These are phyloP conservation scores for Ailuropoda melanoleuca DNA, from an alignment of 2,113 vertebrate genomes.

Conservation along the genomic window DNA sequence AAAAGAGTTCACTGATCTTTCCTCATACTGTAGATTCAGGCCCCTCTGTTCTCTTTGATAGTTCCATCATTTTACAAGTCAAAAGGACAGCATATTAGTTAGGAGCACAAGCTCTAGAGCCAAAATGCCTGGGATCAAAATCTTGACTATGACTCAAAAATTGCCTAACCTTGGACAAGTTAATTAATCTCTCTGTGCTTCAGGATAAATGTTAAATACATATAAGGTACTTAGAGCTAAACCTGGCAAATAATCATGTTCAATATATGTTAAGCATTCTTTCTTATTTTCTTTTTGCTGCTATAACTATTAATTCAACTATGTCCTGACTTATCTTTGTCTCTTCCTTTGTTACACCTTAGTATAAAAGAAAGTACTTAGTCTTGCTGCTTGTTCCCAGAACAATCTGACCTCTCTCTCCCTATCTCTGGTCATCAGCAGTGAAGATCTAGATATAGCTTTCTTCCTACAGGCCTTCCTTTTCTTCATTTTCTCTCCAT, in stretches of 20 bases:
- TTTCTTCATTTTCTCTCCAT: constrained; percentile 5
- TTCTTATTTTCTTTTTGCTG: not conserved
- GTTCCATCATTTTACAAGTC: not conserved
- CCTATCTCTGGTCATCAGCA: not conserved
- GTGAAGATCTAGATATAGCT: not conserved
- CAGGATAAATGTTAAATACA: not conserved
- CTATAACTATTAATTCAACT: not conserved
- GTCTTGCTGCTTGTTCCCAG: not conserved
- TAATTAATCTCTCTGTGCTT: constrained; percentile 31
- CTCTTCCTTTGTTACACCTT: not conserved
- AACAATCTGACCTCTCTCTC: constrained; percentile 6
- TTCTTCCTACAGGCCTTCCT: not conserved
- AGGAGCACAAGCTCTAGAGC: not conserved
- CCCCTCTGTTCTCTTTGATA: constrained; percentile 6
- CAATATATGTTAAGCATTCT: not conserved
- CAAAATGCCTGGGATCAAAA: not conserved
- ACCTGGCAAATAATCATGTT: not conserved
- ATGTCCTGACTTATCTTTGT: not conserved
- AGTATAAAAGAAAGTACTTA: not conserved
- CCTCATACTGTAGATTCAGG: not conserved
- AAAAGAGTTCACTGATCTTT: constrained; percentile 12
- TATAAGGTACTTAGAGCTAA: not conserved
- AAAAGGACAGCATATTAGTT: not conserved
- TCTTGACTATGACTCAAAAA: constrained; percentile 33
- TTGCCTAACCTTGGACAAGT: not conserved